Base-by-base conservation (phyloP, 2,888 invertebrate genomes). In the Boloria euphrosyne region DNA sequence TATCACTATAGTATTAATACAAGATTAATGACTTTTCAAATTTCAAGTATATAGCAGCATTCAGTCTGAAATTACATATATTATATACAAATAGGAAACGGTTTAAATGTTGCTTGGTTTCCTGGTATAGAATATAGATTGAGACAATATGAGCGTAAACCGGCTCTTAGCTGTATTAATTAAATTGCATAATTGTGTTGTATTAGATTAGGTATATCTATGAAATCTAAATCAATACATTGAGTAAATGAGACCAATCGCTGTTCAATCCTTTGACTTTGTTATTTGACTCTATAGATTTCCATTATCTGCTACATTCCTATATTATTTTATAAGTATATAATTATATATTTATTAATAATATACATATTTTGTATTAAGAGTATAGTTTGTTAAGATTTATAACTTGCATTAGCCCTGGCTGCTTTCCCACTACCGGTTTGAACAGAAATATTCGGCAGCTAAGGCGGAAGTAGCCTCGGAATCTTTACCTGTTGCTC, bases 401-500 rank as follows among this genome's bases (percentile, higher is more conserved):
- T 62, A 65, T 70, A 68, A 67, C 77, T 82, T 78, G 80, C 85
- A 83, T 84, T 86, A 81, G 84, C 83, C 83, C 88, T 90, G 91
- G 90, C 91, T 82, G 86, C 81, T 84, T 83, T 85, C 90, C 90
- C 90, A 92, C 92, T 91, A 92, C 92, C 92, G 92, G 92, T 92
- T 91, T 86, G 87, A 89, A 91, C 91, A 91, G 89, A 91, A 91
- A 92, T 92, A 92, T 92, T 92, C 91, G 92, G 90, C 92, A 89
- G 91, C 91, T 87, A 91, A 92, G 91, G 90, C 92, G 92, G 92
- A 92, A 92, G 91, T 92, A 90, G 90, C 91, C 91, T 92, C 92
- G 91, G 91, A 91, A 92, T 92, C 92, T 90, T 91, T 92, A 91
- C 91, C 92, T 91, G 92, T 92, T 91, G 91, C 91, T 91, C 92